Base-by-base conservation (phyloP, 53 echinoderm and acorn worm genomes). In the Luidia sarsii region DNA sequence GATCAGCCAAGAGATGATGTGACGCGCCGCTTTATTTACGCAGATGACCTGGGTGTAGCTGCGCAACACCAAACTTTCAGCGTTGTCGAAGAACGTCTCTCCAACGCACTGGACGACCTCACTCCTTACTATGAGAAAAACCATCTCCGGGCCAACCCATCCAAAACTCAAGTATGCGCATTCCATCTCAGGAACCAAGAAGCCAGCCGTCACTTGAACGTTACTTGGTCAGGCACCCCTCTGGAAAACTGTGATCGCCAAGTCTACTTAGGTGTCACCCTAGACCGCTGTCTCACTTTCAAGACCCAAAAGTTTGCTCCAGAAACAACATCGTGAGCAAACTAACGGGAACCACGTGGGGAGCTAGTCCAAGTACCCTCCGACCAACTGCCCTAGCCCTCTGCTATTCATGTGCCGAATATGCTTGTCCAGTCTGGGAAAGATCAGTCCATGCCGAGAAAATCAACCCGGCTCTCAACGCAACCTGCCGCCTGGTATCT, bases 271-370 rank as follows among this genome's bases (percentile, higher is more conserved):
- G 74, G 74, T 0, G 57, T 56, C 4, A 55, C 56, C 2, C 36
- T 74, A 1, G 74, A 74, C 11, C 37, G 65, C 20, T 6, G 39
- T n/a, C 60, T 70, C n/a, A 4, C 66, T 7, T 67, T 16, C 52
- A 81, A 81, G 33, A 35, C 5, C 3, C 37, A 1, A 84, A 84
- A 24, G 65, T 73, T 15, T 15, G 48, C 8, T 49, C 84, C 19
- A 61, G 84, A 11, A 72, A 84, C 65, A 68, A 48, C 74, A 84
- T 84, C 31, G 49, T 72, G 32, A 50, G 30, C 25, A 84, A 71
- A 21, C 50, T 71, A 23, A 50, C 72, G 20, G 36, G 36, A 11
- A 84, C 83, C 9, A 71, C 13, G 1, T 80, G 80, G 80, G 53
- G 53, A 10, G 24, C 63, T 10, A 34, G 33, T 24, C 18, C 49